Conservation (phyloP, 2,113 vertebrate genomes). For the Pandion haliaetus region DNA sequence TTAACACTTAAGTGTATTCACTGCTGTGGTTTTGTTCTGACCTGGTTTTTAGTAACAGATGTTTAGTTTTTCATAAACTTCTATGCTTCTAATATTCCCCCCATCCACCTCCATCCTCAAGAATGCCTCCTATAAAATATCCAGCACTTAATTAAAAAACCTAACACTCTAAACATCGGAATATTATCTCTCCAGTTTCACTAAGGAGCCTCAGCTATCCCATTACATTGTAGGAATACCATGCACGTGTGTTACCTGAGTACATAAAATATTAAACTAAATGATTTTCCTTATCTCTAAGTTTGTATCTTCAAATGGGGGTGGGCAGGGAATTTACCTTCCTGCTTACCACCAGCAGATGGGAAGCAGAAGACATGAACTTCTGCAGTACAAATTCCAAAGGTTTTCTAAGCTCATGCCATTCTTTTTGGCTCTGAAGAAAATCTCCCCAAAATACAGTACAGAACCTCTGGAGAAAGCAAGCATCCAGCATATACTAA, state of each 20-base stretch:
- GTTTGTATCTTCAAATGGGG: background rate
- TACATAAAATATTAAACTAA: background rate
- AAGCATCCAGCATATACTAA: background rate
- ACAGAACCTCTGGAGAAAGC: background rate
- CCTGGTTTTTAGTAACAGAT: background rate
- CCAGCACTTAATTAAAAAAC: background rate
- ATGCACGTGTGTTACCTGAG: background rate
- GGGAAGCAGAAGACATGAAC: background rate
- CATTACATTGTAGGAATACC: background rate
- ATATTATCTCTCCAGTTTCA: background rate
- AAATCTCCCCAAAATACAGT: background rate
- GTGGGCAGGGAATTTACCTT: rapidly evolving
- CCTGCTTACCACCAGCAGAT: background rate
- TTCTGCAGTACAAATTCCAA: background rate
- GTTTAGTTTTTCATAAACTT: background rate
- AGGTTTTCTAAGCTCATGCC: background rate
- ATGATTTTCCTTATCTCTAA: background rate
- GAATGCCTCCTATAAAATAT: background rate
- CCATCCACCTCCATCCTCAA: background rate
- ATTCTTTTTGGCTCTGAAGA: background rate
- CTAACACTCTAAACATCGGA: background rate
- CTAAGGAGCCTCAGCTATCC: background rate
- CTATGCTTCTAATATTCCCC: background rate
- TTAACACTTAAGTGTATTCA: background rate
- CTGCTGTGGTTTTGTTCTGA: background rate